phyloP scores from a whole-genome alignment of 2,797 vertebrate species.

The Rhyacichthys aspro region DNA sequence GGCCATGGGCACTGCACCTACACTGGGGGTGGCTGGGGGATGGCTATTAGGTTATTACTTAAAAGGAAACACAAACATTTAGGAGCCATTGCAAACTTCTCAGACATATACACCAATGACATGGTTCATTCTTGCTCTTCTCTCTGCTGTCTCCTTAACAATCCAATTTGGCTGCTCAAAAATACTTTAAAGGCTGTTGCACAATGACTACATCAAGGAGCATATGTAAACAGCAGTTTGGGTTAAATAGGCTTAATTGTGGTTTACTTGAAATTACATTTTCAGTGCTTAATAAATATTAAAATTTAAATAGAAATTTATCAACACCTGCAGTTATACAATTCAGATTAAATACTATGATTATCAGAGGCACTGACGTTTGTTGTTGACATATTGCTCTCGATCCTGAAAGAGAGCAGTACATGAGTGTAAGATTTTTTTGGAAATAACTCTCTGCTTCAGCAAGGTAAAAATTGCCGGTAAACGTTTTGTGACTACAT shows the following conservation, averaged over 20 bases:
- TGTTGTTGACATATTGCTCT: conserved; percentile 67
- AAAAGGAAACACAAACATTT: conserved; percentile 51
- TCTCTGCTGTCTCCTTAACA: conserved; percentile 22
- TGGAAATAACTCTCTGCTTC: conserved; percentile 64
- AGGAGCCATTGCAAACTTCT: conserved; percentile 47
- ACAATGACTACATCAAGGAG: conserved; percentile 61
- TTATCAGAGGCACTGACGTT: conserved; percentile 80
- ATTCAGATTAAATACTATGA: conserved; percentile 73
- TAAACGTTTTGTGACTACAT: conserved; percentile 70
- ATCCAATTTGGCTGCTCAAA: conserved; percentile 37
- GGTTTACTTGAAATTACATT: conserved; percentile 67
- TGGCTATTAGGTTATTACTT: conserved; percentile 32
- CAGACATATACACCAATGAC: conserved; percentile 48
- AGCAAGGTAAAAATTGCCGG: conserved; percentile 60
- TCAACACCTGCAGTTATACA: conserved; percentile 70
- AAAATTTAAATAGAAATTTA: conserved; percentile 74
- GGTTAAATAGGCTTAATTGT: conserved; percentile 70
- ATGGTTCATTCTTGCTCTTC: conserved; percentile 52
- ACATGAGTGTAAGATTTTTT: conserved; percentile 46
- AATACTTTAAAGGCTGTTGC: conserved; percentile 63
- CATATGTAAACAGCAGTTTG: conserved; percentile 74
- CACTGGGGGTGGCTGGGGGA: conserved; percentile 28
- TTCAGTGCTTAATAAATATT: conserved; percentile 73
- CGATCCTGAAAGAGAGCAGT: conserved; percentile 55
- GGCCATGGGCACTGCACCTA: conserved; percentile 36